phyloP scores from a whole-genome alignment of 2,113 vertebrate species.

The Galbula dea region DNA sequence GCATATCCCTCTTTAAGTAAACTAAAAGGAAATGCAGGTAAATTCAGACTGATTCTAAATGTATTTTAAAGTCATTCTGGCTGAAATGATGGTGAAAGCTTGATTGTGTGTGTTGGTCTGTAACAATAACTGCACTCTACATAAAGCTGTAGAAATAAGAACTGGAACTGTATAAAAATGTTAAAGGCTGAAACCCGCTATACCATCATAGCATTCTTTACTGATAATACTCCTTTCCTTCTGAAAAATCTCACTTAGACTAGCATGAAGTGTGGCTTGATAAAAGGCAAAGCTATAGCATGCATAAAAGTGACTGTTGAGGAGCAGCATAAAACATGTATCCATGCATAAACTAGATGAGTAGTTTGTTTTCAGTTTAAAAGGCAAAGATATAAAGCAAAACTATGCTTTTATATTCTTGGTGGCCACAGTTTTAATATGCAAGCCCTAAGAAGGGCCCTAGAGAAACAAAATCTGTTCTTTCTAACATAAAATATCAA shows the following conservation, averaged over 20 bases:
- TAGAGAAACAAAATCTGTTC: neutral
- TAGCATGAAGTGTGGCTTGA: neutral
- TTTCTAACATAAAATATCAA: neutral
- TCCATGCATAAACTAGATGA: neutral
- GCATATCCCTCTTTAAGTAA: neutral
- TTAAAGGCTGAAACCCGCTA: neutral
- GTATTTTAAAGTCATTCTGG: neutral
- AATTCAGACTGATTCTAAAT: neutral
- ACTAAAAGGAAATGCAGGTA: neutral
- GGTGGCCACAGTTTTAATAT: neutral
- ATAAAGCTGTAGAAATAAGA: neutral
- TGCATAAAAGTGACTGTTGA: neutral
- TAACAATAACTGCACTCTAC: constrained; percentile 40
- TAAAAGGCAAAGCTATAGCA: neutral
- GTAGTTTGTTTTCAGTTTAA: neutral
- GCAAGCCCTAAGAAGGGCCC: neutral
- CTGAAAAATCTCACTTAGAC: neutral
- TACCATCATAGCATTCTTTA: neutral
- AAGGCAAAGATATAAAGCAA: neutral
- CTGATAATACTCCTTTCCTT: neutral
- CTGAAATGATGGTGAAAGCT: constrained; percentile 59
- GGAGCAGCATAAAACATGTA: neutral
- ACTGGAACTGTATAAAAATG: neutral
- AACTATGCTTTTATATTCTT: neutral
- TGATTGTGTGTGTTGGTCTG: neutral